Base-by-base conservation (phyloP, 2,113 vertebrate genomes). In the Mesoclemmys tuberculata region DNA sequence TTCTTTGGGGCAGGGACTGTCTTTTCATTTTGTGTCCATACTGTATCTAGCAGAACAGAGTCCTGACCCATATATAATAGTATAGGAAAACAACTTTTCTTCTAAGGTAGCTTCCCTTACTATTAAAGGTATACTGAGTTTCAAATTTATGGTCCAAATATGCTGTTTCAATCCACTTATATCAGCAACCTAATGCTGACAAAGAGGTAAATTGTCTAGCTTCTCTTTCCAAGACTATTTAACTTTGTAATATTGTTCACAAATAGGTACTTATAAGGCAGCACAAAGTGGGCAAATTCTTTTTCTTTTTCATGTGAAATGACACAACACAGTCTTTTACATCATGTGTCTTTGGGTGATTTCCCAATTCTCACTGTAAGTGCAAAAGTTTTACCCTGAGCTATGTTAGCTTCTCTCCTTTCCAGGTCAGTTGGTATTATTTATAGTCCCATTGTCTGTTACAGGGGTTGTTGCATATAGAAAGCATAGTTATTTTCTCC, bases 1-100 rank as follows among this genome's bases (percentile, higher is more conserved):
- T 26, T 44, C 38, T 82, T 5, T 12, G 9, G 27, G 14, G 0
- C 2, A 27, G 3, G 21, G 5, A 38, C 9, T 68, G 27, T 9
- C 3, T 89, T 82, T 52, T 85, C 31, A 38, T 22, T 8, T 5
- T 56, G 22, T 51, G 52, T 38, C 49, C 49, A 3, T 38, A 80
- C 56, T 16, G 49, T 38, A 26, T 3, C 7, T 44, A 27, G 4
- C 13, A 10, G 10, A 86, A 13, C 26, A 46, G 79, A 29, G 4
- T 41, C 24, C 19, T 12, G 5, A 12, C 55, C 22, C 31, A 22
- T 4, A n/a, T n/a, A 1, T 2, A 14, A 14, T 46, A 51, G 31
- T 9, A 8, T 56, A 27, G 64, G 29, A 89, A 79, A 64, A 35
- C 35, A 35, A 22, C 35, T 71, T 71, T 38, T 18, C 68, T 38